phyloP scores from a whole-genome alignment of 1,140 invertebrate genomes.

The Philotrypesis tridentata region DNA sequence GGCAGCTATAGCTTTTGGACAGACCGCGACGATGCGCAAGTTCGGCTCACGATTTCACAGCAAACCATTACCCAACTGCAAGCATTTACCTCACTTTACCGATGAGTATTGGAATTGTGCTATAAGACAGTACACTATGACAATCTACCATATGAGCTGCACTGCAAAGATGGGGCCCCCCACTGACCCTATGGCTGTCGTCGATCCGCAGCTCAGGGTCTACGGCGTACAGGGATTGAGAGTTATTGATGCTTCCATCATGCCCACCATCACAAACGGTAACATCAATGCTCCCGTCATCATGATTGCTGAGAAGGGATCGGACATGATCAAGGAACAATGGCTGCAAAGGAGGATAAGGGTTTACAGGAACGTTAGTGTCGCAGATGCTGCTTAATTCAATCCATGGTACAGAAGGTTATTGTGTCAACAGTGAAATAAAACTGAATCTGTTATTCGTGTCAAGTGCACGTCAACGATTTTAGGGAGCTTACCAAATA shows the following conservation, averaged over 20 bases:
- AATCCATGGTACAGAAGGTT: neutral
- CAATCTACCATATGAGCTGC: constrained; percentile 90
- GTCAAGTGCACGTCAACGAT: neutral
- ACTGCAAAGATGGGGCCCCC: constrained; percentile 89
- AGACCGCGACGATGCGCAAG: constrained; percentile 81
- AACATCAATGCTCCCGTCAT: constrained; percentile 91
- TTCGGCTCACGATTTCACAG: constrained; percentile 85
- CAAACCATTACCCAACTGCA: constrained; percentile 85
- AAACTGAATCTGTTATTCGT: neutral
- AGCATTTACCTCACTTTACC: constrained; percentile 82
- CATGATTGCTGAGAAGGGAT: constrained; percentile 95
- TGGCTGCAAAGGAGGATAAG: constrained; percentile 56
- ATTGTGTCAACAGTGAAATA: neutral
- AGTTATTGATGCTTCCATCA: constrained; percentile 87
- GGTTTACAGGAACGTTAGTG: constrained; percentile 18
- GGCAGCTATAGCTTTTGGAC: constrained; percentile 85
- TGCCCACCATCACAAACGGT: constrained; percentile 87
- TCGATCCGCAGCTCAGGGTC: constrained; percentile 85
- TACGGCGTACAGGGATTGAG: constrained; percentile 84
- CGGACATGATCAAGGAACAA: constrained; percentile 85
- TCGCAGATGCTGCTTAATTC: neutral
- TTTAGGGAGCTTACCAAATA: neutral
- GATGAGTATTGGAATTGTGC: constrained; percentile 90
- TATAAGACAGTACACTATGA: constrained; percentile 87
- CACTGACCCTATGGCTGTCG: constrained; percentile 85